Evolutionary conservation across 35 echinoderm and acorn worm genomes (phyloP).

Genomic region (Ptychodera flava): DNA sequence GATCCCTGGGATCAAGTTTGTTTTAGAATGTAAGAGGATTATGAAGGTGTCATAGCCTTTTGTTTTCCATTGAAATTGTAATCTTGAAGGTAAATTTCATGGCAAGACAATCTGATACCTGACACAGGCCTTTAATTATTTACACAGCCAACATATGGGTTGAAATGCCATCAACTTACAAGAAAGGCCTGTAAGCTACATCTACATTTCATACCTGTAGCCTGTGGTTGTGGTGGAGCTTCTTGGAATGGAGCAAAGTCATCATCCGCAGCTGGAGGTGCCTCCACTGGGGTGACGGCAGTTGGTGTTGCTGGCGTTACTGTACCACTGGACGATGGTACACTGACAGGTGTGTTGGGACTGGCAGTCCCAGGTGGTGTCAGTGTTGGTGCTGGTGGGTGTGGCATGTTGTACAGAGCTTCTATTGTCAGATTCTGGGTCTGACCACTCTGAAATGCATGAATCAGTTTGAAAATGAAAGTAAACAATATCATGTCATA

Average conservation of each 20-base stretch:
- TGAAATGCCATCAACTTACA: no score
- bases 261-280: neutral
- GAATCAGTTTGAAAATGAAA: no score
- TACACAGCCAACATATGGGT: no score
- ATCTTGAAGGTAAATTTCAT: no score
- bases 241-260: slow-evolving; percentile 17
- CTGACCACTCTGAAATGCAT: neutral
- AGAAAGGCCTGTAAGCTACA: no score
- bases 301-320: neutral
- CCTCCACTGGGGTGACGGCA: neutral
- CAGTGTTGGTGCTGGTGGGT: neutral
- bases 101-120: no score
- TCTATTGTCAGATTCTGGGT: neutral
- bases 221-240: neutral
- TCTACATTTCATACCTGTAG: no score
- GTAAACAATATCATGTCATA: neutral
- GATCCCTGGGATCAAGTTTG: no score
- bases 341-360: neutral
- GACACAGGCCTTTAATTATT: no score
- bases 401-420: neutral
- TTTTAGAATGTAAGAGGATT: no score
- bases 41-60: no score
- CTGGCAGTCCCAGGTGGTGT: neutral
- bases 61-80: no score
- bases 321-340: neutral